These are phyloP conservation scores for Xylota sylvarum DNA, from an alignment of 2,888 invertebrate species.

Conservation along the genomic window DNA sequence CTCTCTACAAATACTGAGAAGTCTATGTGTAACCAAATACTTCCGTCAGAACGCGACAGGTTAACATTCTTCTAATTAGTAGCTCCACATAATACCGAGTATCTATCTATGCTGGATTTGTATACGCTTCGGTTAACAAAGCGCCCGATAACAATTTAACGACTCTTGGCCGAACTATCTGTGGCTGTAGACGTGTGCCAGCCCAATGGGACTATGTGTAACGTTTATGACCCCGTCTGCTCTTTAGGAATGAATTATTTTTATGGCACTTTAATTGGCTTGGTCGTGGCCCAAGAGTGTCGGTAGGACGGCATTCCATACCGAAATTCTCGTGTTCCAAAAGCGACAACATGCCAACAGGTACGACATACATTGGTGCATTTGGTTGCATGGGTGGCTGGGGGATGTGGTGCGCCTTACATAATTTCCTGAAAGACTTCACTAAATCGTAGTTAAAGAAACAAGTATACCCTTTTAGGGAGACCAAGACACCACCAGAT, in stretches of 20 bases:
- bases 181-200: conserved; percentile 15
- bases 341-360: conserved; percentile 58
- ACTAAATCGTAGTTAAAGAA: conserved; percentile 56
- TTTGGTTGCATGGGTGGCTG: conserved; percentile 37
- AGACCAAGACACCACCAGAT: background rate
- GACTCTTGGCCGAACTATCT: conserved; percentile 29
- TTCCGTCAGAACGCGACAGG: conserved; percentile 24
- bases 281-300: conserved; percentile 40
- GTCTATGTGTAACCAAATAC: background rate
- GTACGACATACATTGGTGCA: conserved; percentile 10
- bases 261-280: conserved; percentile 74
- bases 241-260: conserved; percentile 73
- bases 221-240: conserved; percentile 65
- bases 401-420: conserved; percentile 43
- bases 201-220: conserved; percentile 13
- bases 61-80: conserved; percentile 27
- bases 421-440: conserved; percentile 54
- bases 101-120: background rate
- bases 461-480: conserved; percentile 67
- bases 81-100: conserved; percentile 28
- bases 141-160: conserved; percentile 55
- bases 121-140: conserved; percentile 25
- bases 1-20: background rate
- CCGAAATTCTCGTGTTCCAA: conserved; percentile 43
- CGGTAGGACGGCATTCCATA: conserved; percentile 63